A percentile compares a stretch with the other conserved stretches of the same genome.
Conservation (phyloP, 2,113 vertebrate genomes). For the Proterorhinus semilunaris region DNA sequence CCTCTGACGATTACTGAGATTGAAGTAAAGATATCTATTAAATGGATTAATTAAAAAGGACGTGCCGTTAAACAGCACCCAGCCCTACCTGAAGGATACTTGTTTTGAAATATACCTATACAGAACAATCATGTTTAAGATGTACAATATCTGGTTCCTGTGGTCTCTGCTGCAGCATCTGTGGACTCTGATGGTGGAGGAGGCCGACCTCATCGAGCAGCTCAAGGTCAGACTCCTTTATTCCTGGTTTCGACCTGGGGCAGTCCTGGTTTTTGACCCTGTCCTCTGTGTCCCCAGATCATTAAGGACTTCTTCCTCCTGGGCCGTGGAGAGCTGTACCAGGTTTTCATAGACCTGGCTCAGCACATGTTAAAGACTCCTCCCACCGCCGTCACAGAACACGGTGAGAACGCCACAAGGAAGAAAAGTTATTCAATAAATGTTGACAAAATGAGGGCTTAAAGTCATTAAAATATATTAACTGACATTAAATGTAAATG, state of each 20-base stretch:
- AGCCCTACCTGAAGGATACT: too few relatives aligned
- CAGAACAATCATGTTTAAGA: too few relatives aligned
- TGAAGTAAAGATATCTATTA: too few relatives aligned
- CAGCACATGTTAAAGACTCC: conserved; percentile 97
- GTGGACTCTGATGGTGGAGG: conserved; percentile 98
- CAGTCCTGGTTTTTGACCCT: conserved; percentile 4
- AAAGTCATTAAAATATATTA: too few relatives aligned
- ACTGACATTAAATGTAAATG: too few relatives aligned
- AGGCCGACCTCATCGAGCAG: conserved; percentile 92
- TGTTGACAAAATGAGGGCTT: too few relatives aligned
- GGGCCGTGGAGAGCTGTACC: conserved; percentile 96
- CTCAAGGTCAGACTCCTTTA: conserved; percentile 83
- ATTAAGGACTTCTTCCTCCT: conserved; percentile 97
- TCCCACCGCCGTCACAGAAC: conserved; percentile 93
- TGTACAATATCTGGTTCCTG: too few relatives aligned
- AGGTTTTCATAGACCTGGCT: conserved; percentile 95
- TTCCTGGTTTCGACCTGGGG: background rate
- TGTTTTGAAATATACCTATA: too few relatives aligned
- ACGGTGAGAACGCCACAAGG: conserved; percentile 73
- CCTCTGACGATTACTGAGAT: too few relatives aligned
- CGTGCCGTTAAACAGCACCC: too few relatives aligned
- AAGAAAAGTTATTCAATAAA: too few relatives aligned
- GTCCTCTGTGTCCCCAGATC: conserved; percentile 75
- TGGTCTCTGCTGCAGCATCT: conserved; percentile 80
- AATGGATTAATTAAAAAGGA: too few relatives aligned